Evolutionary conservation across 2,797 vertebrate species (phyloP).

Genomic region (Notamacropus eugenii): DNA sequence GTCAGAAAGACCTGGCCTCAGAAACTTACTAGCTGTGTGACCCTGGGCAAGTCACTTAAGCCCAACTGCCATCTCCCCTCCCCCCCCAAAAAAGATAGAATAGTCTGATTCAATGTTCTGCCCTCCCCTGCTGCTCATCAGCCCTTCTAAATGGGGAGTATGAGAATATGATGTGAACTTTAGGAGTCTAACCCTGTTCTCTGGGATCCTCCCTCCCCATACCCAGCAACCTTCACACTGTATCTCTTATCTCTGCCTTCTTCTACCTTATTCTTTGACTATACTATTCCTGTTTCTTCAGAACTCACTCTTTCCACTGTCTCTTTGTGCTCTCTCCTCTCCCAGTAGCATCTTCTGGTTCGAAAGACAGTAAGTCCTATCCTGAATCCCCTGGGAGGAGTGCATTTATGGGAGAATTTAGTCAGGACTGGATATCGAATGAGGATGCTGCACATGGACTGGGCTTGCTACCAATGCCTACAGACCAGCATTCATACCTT

Average conservation of each 20-base stretch:
- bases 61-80: neutral
- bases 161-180: neutral
- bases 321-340: neutral
- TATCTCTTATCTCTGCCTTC: accelerated
- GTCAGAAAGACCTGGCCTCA: neutral
- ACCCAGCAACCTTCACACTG: neutral
- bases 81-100: neutral
- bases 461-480: accelerated
- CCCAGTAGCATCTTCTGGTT: neutral
- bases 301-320: neutral
- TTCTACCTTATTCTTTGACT: accelerated
- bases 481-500: conserved; percentile 77
- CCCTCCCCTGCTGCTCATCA: neutral
- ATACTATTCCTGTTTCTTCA: neutral
- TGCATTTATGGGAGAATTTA: neutral
- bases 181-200: neutral
- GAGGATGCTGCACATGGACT: neutral
- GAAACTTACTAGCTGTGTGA: neutral
- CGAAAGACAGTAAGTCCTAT: neutral
- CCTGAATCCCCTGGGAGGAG: neutral
- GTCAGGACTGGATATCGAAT: too few relatives aligned
- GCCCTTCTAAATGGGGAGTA: too few relatives aligned
- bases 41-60: neutral
- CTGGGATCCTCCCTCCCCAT: neutral
- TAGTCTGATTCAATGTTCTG: neutral